A percentile compares a stretch with the other conserved stretches of the same genome.
These are phyloP conservation scores for Chelonia mydas DNA, from an alignment of 2,797 vertebrate genomes.

Conservation along the genomic window DNA sequence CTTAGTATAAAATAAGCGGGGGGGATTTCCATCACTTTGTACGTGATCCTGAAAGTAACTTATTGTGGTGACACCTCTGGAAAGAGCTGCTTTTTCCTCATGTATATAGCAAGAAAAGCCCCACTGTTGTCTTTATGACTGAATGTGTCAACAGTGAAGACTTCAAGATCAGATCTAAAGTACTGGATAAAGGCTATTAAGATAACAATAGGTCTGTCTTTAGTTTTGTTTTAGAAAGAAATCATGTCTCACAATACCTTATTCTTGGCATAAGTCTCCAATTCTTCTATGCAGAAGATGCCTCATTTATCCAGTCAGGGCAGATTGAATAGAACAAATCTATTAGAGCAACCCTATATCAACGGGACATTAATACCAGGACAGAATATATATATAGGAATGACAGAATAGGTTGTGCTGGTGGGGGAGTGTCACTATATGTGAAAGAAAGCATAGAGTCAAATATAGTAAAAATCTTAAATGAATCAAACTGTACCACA, in stretches of 20 bases:
- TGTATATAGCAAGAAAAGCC: slow-evolving; percentile 2
- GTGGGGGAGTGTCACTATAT: not conserved
- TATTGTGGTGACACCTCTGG: not conserved
- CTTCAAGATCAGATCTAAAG: not conserved
- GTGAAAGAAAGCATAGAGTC: not conserved
- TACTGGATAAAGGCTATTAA: not conserved
- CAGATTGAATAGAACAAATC: not conserved
- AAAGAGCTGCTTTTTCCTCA: not conserved
- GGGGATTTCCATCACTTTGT: not conserved
- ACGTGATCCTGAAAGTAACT: not conserved
- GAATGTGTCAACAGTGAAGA: slow-evolving; percentile 6
- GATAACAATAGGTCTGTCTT: not conserved
- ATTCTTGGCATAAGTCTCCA: not conserved
- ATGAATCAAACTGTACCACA: not conserved
- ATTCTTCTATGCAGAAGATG: not conserved
- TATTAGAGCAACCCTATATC: not conserved
- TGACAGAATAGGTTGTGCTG: not conserved
- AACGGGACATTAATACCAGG: not conserved
- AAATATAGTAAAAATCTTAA: not conserved
- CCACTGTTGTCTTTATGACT: slow-evolving; percentile 13
- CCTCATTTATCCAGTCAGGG: fast-evolving
- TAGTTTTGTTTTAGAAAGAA: not conserved
- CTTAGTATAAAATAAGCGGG: not conserved
- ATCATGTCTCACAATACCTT: not conserved
- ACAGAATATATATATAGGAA: not conserved